Conservation (phyloP, 2,797 vertebrate genomes). For the Paguma larvata region DNA sequence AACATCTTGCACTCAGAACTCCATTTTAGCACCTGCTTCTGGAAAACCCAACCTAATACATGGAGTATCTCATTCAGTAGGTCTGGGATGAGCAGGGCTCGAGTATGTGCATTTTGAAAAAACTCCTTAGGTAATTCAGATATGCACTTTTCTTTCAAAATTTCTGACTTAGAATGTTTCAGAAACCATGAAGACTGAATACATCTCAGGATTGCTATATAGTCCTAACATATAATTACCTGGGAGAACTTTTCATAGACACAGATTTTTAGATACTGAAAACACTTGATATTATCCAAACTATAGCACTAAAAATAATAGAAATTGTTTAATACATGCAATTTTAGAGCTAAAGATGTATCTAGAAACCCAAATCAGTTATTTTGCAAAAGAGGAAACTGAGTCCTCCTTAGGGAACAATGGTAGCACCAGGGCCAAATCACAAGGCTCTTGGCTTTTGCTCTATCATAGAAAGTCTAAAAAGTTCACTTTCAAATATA, state of each 20-base stretch:
- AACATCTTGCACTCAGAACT: neutral
- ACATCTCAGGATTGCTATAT: neutral
- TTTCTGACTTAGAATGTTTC: constrained; percentile 4
- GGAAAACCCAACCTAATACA: neutral
- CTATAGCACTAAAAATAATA: constrained; percentile 23
- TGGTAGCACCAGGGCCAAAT: neutral
- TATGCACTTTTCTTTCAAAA: neutral
- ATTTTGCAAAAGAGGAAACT: constrained; percentile 35
- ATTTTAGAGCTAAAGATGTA: constrained; percentile 8
- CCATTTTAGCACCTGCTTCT: neutral
- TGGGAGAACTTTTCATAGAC: neutral
- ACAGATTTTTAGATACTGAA: constrained; percentile 33
- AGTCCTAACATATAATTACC: neutral
- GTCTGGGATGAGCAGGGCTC: neutral
- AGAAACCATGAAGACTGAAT: neutral
- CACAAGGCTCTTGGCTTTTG: neutral
- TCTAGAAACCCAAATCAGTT: neutral
- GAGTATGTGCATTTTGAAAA: neutral
- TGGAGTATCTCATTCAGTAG: neutral
- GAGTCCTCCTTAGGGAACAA: neutral
- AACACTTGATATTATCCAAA: constrained; percentile 14
- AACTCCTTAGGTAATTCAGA: neutral
- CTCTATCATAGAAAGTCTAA: constrained; percentile 20
- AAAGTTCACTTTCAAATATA: constrained; percentile 29
- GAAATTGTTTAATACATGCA: neutral